Base-by-base conservation (phyloP, 2,888 invertebrate species). In the Hypsopygia costalis region DNA sequence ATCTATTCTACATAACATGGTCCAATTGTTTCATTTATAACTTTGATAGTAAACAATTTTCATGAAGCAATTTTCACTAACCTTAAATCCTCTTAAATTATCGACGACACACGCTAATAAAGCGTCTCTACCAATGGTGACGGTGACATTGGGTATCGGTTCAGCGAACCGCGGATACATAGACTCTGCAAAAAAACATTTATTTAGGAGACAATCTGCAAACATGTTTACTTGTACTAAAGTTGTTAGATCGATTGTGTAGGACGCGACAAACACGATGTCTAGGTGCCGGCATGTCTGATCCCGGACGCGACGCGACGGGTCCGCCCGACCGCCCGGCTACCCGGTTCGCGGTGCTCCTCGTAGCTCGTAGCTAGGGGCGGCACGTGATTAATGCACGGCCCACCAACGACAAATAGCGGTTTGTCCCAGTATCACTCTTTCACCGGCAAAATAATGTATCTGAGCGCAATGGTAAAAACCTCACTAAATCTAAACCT, bases 121-220 rank as follows among this genome's bases (percentile, higher is more conserved):
- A 9, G 96, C 97, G 76, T 97, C 96, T 50, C 95, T 89, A 28
- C 97, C 97, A 34, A 95, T 92, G 34, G 95, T 95, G 44, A 96
- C 96, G 11, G 97, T 97, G 58, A 97, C 95, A 82, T 97, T 97
- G 31, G 94, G 94, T 70, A 97, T 95, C 44, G 94, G 94, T 71
- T 96, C 97, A 30, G 95, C 94, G 73, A 97, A 97, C 71, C 94
- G 91, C 51, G 97, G 97, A 73, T 94, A 87, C 78, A 91, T 88
- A 27, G 91, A 89, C 74, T 92, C 93, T 93, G 91, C 49, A 89
- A 90, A 55, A 70, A 63, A 47, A 33, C 36, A 33, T 30, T 36
- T 36, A 25, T 36, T 49, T 28, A 36, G 28, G 20, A 22, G 11
- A 28, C 22, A 36, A 41, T 44, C 50, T 49, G 69, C 68, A 78